Conservation (phyloP, 2,797 vertebrate species). For the Schizothorax lantsangensis region DNA sequence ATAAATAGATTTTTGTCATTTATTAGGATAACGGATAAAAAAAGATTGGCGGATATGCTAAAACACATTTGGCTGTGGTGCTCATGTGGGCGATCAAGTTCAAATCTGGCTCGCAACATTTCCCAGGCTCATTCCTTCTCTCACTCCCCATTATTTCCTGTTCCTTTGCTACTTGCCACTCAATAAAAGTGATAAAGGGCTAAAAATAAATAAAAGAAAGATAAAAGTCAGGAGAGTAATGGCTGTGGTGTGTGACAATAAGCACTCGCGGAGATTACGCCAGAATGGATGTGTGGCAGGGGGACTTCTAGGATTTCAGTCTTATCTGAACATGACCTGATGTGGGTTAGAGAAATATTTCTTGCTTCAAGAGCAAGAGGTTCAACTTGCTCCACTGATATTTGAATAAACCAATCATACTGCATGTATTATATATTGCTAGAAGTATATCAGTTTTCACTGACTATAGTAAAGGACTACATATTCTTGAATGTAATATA, state of each 20-base stretch:
- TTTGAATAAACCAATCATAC: background rate
- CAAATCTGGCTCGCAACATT: slow-evolving; percentile 30
- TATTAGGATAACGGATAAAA: background rate
- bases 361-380: slow-evolving; percentile 6
- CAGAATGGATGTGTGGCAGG: background rate
- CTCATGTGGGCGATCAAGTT: background rate
- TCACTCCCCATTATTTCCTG: background rate
- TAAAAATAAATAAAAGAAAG: slow-evolving; percentile 4
- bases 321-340: background rate
- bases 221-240: background rate
- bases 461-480: background rate
- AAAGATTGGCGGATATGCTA: background rate
- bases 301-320: background rate
- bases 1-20: background rate
- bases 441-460: background rate
- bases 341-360: background rate
- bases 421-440: background rate
- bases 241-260: slow-evolving; percentile 21
- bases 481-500: background rate
- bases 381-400: background rate
- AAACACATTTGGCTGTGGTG: background rate
- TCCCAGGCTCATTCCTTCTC: background rate
- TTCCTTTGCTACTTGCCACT: background rate
- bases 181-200: slow-evolving; percentile 14
- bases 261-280: background rate